Evolutionary conservation across 2,113 vertebrate species (phyloP), one percentile per base, ranked within the genome.

Genomic region (Calidris pugnax): DNA sequence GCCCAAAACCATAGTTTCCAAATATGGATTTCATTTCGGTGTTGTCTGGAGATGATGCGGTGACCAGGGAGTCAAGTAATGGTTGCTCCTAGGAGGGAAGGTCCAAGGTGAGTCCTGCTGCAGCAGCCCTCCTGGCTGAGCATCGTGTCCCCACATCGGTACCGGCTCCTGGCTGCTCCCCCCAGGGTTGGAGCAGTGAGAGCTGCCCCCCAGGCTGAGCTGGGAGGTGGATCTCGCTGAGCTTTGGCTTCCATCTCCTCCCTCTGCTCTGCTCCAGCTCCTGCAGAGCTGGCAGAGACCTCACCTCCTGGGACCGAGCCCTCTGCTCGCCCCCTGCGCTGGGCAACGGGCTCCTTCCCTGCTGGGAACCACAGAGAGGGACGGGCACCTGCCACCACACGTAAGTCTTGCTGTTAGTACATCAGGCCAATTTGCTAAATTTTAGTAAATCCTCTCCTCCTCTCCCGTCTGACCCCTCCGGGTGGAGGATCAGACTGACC

Each of bases 311-410:
- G 5, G 27, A 71, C 4, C 57, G 47, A 55, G 63, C 50, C 60
- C 66, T 51, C 47, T 17, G 56, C 74, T 39, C 9, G 4, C 24
- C n/a, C 9, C 3, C 24, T 32, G 79, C 22, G 24, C 4, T 35
- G 69, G 71, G 55, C 77, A 74, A 55, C 85, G 30, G 35, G 14
- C 47, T 41, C 73, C 73, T 67, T 75, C 86, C 66, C 60, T 10
- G 1, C 68, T 27, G 73, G 57, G 1, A 28, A 7, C 8, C 41
- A 30, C 55, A 32, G 16, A 51, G 22, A 71, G 53, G 59, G 66
- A 51, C 0, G 0, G 62, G 56, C 77, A 53, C 27, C 3, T 48
- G 43, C 56, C 20, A 4, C 1, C 1, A 27, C 28, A 53, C 5
- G 7, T 7, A 23, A 26, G 11, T 57, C 68, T 75, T 82, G 87